Evolutionary conservation across 1,140 invertebrate species (phyloP), one percentile per base, ranked within the genome.

Genomic region (Propsilocerus akamusi): DNA sequence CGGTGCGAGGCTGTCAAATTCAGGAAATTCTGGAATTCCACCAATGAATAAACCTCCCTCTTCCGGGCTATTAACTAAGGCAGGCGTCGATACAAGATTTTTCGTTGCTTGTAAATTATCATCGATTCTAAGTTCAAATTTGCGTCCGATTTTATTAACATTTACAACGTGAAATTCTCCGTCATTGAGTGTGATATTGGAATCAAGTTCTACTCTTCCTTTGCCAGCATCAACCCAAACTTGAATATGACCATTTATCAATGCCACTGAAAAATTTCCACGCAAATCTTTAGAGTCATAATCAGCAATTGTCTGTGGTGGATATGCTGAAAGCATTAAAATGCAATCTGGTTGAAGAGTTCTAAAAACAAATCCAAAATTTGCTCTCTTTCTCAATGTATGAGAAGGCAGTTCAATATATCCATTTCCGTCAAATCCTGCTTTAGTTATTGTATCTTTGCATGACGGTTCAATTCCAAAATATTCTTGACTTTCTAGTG

Each of bases 401-500:
- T 76, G 75, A 0, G 79, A 77, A 0, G 72, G 66, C 49, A 88
- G 67, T 62, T 91, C 82, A 17, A 90, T 66, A 60, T 77, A 91
- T 1, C 88, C 88, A 50, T 78, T 70, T 5, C 87, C 87, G 50
- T 78, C 73, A 59, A 89, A 87, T 51, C 81, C 83, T 52, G 78
- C 79, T 47, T 71, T 78, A 75, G 53, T 76, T 17, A 65, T 63
- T 53, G 58, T 61, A 17, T 61, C 57, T 51, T 65, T 65, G 66
- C 89, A 93, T 7, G 78, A 76, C 0, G 76, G 68, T 57, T 89
- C 83, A 0, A 93, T 74, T 0, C 86, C 87, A 58, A 81, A 81
- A 58, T 77, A 78, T 11, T 77, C 69, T 30, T 80, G 74, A 12
- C 74, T 74, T 51, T 76, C 74, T 41, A 72, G 53, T 11, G 72